Conservation (phyloP, 1,140 invertebrate genomes). For the Steinernema feltiae region DNA sequence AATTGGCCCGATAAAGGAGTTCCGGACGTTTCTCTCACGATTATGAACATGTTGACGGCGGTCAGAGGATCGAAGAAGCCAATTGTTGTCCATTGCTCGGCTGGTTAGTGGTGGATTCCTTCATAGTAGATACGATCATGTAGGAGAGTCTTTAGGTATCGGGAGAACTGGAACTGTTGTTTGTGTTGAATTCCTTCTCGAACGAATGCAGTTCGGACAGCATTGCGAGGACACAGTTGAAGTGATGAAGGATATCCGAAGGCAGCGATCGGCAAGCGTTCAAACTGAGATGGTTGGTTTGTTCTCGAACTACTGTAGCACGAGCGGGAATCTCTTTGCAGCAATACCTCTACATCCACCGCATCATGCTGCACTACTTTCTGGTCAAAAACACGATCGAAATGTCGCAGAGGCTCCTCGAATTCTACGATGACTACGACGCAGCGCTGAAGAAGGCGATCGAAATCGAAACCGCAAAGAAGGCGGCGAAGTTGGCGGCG, state of each 20-base stretch:
- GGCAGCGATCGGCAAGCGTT: not conserved
- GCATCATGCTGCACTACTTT: constrained; percentile 23
- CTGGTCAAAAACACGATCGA: not conserved
- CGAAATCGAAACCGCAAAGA: not conserved
- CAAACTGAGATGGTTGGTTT: not conserved
- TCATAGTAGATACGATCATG: not conserved
- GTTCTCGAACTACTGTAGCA: not conserved
- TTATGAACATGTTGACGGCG: constrained; percentile 18
- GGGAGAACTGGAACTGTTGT: constrained; percentile 17
- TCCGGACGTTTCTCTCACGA: constrained; percentile 16
- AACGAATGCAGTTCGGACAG: not conserved
- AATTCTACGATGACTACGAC: constrained; percentile 1
- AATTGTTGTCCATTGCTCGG: constrained; percentile 36
- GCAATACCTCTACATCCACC: not conserved
- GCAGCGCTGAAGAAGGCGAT: not conserved
- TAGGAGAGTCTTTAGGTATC: constrained; percentile 17
- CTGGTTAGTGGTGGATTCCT: constrained; percentile 1
- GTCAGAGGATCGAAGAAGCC: constrained; percentile 25
- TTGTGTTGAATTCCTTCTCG: not conserved
- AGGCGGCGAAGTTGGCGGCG: not conserved
- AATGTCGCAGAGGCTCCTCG: not conserved
- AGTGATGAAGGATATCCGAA: not conserved
- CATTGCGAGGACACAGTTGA: not conserved
- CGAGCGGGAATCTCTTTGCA: not conserved
- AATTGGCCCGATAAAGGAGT: constrained; percentile 38